phyloP scores from a whole-genome alignment of 2,888 invertebrate genomes.

The Crematogaster levior region DNA sequence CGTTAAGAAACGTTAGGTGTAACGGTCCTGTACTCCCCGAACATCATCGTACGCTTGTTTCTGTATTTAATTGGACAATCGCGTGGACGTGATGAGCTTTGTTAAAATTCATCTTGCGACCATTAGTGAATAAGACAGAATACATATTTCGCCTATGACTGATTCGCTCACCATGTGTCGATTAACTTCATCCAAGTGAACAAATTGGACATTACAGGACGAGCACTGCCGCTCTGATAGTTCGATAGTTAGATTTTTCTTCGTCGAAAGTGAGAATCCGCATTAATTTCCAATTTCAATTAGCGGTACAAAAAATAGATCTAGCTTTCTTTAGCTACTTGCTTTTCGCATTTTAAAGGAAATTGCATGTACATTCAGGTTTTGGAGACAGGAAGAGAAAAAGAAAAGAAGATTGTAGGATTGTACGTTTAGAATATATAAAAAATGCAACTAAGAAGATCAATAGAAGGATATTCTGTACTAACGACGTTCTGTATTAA shows the following conservation, averaged over 20 bases:
- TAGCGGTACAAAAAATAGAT: not conserved
- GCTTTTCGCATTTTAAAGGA: slow-evolving; percentile 1
- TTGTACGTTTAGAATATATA: not conserved
- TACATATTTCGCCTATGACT: not conserved
- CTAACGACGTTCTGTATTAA: too few relatives aligned
- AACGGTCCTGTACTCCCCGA: slow-evolving; percentile 82
- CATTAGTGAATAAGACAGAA: not conserved
- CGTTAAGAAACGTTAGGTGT: slow-evolving; percentile 79
- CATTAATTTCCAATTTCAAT: not conserved
- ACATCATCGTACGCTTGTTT: slow-evolving; percentile 78
- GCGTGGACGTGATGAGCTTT: slow-evolving; percentile 53
- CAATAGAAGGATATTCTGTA: not conserved
- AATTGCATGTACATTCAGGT: not conserved
- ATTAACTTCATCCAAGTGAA: not conserved
- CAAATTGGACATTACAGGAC: not conserved
- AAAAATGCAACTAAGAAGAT: not conserved
- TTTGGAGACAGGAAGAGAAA: not conserved
- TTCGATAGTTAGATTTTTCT: not conserved
- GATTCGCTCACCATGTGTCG: not conserved
- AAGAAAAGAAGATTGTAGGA: not conserved
- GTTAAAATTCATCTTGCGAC: slow-evolving; percentile 35
- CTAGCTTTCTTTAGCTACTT: not conserved
- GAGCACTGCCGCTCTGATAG: not conserved
- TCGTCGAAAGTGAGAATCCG: not conserved
- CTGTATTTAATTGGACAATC: slow-evolving; percentile 77